Evolutionary conservation across 2,113 vertebrate genomes (phyloP).

Genomic region (Cottus gobio): DNA sequence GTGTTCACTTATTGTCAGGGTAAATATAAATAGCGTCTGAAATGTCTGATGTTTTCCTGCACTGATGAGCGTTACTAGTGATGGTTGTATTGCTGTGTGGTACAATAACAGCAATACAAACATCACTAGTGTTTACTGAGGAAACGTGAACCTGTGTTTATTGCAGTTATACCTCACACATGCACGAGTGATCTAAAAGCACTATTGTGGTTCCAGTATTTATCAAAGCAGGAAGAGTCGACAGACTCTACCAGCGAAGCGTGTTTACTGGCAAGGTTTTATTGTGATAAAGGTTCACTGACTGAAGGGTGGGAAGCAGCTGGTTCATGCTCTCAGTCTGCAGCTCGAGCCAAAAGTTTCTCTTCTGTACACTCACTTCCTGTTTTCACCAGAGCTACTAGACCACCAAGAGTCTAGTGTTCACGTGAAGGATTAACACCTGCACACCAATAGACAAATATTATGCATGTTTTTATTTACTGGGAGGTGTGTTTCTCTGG

Average conservation of each 20-base stretch:
- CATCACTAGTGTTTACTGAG: too few species aligned
- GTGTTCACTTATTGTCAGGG: neutral
- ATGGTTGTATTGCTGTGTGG: neutral
- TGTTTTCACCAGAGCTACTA: constrained; percentile 76
- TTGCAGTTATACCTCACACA: neutral
- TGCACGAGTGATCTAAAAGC: neutral
- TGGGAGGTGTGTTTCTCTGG: neutral
- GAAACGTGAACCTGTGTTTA: neutral
- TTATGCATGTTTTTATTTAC: neutral
- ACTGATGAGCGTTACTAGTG: neutral
- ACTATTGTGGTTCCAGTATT: neutral
- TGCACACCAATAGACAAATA: constrained; percentile 29
- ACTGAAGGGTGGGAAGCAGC: constrained; percentile 26
- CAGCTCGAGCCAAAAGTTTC: constrained; percentile 73
- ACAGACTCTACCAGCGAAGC: neutral
- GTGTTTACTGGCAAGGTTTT: constrained; percentile 12
- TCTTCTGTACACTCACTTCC: constrained; percentile 81
- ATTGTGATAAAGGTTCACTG: constrained; percentile 3
- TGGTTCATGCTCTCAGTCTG: constrained; percentile 39
- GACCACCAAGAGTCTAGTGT: neutral
- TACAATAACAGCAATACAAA: neutral
- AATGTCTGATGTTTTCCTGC: neutral
- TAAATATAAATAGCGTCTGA: neutral
- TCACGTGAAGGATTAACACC: constrained; percentile 10
- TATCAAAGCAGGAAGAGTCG: neutral